Conservation (phyloP, 2,113 vertebrate genomes). For the Pungitius pungitius region DNA sequence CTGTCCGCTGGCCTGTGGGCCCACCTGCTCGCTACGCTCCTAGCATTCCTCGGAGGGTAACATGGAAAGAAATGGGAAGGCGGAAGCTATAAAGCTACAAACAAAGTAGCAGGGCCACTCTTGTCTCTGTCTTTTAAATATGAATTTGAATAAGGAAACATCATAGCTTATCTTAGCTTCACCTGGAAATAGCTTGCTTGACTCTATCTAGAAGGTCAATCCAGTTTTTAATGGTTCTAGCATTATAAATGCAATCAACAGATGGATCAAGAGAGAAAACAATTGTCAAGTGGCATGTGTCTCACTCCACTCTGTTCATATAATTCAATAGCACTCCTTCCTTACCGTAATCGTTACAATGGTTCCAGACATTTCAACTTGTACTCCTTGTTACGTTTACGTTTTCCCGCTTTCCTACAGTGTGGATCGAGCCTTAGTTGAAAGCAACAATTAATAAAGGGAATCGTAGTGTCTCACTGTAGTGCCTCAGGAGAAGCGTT, state of each 20-base stretch:
- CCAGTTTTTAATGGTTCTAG: too few species aligned
- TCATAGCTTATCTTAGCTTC: not conserved
- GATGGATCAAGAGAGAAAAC: not conserved
- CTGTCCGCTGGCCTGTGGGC: conserved; percentile 24
- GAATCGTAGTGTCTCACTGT: conserved; percentile 16
- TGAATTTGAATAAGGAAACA: not conserved
- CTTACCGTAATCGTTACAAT: not conserved
- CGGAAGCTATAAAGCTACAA: not conserved
- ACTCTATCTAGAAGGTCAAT: not conserved
- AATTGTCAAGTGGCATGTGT: not conserved
- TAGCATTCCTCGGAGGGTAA: conserved; percentile 3
- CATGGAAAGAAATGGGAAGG: not conserved
- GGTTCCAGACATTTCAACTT: conserved; percentile 1
- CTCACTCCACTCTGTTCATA: not conserved
- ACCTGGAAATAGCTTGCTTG: not conserved
- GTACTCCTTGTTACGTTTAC: not conserved
- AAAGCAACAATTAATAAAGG: conserved; percentile 51
- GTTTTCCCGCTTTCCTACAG: too few species aligned
- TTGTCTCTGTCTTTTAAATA: too few species aligned
- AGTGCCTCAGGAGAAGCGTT: conserved; percentile 31
- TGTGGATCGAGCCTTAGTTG: conserved; percentile 29
- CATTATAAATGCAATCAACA: not conserved
- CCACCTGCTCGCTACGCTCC: conserved; percentile 4
- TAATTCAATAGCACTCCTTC: not conserved
- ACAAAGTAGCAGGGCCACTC: not conserved